A percentile compares a stretch with the other conserved stretches of the same genome.
Evolutionary conservation across 2,113 vertebrate genomes (phyloP).

Genomic region (Maccullochella peelii): DNA sequence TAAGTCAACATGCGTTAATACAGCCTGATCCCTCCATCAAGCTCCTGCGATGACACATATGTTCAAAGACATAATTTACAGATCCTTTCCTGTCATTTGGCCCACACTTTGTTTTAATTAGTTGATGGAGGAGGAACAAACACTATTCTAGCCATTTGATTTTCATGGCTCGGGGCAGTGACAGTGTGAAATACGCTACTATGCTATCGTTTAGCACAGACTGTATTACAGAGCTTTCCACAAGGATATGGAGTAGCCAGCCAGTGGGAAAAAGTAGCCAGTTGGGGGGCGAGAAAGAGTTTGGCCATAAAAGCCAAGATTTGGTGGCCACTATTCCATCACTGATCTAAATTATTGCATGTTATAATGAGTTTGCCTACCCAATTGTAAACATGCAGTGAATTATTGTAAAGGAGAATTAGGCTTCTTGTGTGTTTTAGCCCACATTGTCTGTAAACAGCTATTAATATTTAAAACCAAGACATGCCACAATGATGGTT

Average conservation of each 20-base stretch:
- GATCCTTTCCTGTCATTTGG: background rate
- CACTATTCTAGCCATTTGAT: background rate
- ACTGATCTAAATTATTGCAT: too few relatives aligned
- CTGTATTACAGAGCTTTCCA: too few relatives aligned
- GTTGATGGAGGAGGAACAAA: background rate
- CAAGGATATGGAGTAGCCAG: too few relatives aligned
- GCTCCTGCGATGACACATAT: background rate
- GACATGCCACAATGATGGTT: too few relatives aligned
- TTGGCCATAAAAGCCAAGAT: too few relatives aligned
- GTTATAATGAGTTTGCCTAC: too few relatives aligned
- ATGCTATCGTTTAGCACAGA: background rate
- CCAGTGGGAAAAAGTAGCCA: too few relatives aligned
- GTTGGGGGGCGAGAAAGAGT: too few relatives aligned
- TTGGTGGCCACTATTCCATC: too few relatives aligned
- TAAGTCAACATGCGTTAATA: background rate
- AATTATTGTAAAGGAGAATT: background rate
- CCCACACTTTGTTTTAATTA: background rate
- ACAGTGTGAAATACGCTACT: background rate
- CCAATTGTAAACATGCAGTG: too few relatives aligned
- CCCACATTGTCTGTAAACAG: background rate
- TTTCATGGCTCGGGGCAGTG: too few relatives aligned
- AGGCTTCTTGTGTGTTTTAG: background rate
- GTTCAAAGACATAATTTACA: slow-evolving; percentile 13
- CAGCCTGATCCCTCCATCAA: background rate
- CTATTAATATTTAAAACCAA: background rate